Evolutionary conservation across 2,888 invertebrate species (phyloP).

Genomic region (Dendrolimus houi): DNA sequence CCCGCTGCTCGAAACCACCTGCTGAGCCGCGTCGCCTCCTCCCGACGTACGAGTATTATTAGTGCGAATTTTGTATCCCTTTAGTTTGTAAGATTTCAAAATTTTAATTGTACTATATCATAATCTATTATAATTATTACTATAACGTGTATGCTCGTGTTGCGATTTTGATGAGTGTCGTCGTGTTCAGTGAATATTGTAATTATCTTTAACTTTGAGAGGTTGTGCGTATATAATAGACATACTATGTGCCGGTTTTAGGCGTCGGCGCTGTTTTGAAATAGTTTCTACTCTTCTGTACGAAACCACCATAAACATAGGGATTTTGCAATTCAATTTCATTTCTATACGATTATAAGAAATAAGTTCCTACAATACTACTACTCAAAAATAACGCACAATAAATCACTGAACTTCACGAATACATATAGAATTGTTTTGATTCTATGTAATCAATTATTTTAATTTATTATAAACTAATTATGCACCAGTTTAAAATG

Average conservation of each 20-base stretch:
- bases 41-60: constrained; percentile 63
- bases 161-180: constrained; percentile 37
- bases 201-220: constrained; percentile 50
- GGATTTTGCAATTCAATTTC: too few species aligned
- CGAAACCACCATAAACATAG: too few species aligned
- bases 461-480: neutral
- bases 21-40: constrained; percentile 27
- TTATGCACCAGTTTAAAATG: neutral
- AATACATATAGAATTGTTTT: too few species aligned
- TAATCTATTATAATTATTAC: constrained; percentile 22
- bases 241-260: neutral
- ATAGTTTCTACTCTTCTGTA: neutral
- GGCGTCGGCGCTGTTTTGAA: neutral
- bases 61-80: constrained; percentile 71
- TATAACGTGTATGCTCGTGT: constrained; percentile 28
- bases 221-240: constrained; percentile 51
- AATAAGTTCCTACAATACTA: too few species aligned
- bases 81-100: constrained; percentile 64
- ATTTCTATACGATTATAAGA: too few species aligned
- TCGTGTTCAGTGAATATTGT: constrained; percentile 43
- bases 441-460: too few species aligned
- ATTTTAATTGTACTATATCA: constrained; percentile 64
- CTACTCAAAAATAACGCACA: too few species aligned
- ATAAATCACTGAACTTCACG: too few species aligned
- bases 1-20: constrained; percentile 64